Base-by-base conservation (phyloP, 2,888 invertebrate genomes). In the Capitulum mitella region DNA sequence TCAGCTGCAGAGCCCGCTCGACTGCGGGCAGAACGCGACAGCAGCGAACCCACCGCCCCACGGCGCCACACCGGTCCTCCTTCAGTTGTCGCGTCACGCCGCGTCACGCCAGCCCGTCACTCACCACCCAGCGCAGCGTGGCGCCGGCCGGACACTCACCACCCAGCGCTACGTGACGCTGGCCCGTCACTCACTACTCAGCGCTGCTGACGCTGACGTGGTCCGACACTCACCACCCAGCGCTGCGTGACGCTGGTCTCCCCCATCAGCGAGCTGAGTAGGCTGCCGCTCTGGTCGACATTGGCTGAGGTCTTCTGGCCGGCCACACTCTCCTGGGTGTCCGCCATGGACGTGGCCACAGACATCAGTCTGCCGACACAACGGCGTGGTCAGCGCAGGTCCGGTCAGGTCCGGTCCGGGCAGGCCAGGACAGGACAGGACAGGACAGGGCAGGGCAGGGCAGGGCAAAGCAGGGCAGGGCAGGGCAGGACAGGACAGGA, bases 241-340 rank as follows among this genome's bases (percentile, higher is more conserved):
- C 98, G 90, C 85, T 99, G 98, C 37, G 98, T 98, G 79, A 99
- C 98, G 61, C 96, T 97, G 10, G 97, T 97, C 86, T 98, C 98
- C 0, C 98, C 98, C 82, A 98, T 98, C 79, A 98, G 90, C 84
- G 93, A 93, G 82, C 95, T 96, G 79, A 98, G 90, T 80, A 98
- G 87, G 5, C 96, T 95, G 76, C 93, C 93, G 78, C 94, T 92
- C 85, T 97, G 95, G 85, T 98, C 98, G 19, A 98, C 97, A 84
- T 95, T 96, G 26, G 97, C 97, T 77, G 94, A 95, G 78, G 96
- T 90, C 85, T 92, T 93, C 32, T 98, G 98, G 0, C 98, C 98
- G 74, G 97, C 96, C 79, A 54, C 61, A 14, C 61, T 61, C 61
- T 61, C 61, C 61, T 61, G 61, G 32, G 61, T 61, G 61, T 61